Evolutionary conservation across 2,888 invertebrate genomes (phyloP), one percentile per base, ranked within the genome.

Genomic region (Pyrgus malvae): DNA sequence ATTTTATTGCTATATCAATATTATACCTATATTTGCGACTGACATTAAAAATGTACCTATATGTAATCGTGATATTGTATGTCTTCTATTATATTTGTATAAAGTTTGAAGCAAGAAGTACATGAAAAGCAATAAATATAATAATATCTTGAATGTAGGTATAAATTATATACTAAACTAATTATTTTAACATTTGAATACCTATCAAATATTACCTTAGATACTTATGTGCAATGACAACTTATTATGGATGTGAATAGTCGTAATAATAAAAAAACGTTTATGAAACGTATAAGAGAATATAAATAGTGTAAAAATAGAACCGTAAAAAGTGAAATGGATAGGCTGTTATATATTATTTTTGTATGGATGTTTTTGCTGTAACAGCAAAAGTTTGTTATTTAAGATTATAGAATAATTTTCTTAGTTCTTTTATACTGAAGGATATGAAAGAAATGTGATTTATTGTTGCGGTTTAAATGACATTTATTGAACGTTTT

Each of bases 301-400:
- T 6, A 11, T 38, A 19, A 9, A 19, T 38, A 31, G 31, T 31
- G 12, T 17, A 19, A 16, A 14, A 3, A 29, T 19, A 41, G 23
- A 17, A 40, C 40, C 7, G 14, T 40, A 19, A 17, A 21, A 37
- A 45, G 14, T 53, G 35, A 45, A 53, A 37, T 19, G 37, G 25
- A 51, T 37, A 44, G 42, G 37, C 37, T 53, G 19, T 53, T 45
- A 37, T 45, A 53, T 27, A 53, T 53, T 44, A 53, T 53, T 53
- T 53, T 53, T 45, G 37, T 45, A 53, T 14, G 16, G 17, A 45
- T 29, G 27, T 44, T 53, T 53, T 53, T 27, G 44, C 51, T 53
- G 44, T 37, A 38, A 44, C 42, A 53, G 51, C 44, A 37, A 53
- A 37, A 23, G 9, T 11, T 51, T 23, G 42, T 19, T 42, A 14